phyloP scores from a whole-genome alignment of 2,113 vertebrate genomes.

The Ptilonorhynchus violaceus region DNA sequence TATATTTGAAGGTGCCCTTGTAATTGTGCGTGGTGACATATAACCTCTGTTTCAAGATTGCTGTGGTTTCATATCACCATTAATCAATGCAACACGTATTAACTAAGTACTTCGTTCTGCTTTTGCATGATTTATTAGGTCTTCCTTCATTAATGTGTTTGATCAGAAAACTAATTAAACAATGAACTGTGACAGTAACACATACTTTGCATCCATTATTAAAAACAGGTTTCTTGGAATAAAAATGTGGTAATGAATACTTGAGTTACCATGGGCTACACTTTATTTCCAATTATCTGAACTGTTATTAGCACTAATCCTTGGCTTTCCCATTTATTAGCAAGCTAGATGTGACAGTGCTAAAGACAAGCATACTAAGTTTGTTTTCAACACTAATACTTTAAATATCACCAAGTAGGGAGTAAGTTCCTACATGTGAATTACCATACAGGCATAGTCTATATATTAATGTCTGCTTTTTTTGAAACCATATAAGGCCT shows the following conservation, averaged over 20 bases:
- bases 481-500: not conserved
- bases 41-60: conserved; percentile 13
- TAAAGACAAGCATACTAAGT: not conserved
- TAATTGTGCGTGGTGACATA: not conserved
- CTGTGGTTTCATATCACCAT: conserved; percentile 43
- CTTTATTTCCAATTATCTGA: conserved; percentile 41
- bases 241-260: conserved; percentile 50
- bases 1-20: conserved; percentile 56
- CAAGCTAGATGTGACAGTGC: not conserved
- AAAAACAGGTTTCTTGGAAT: conserved; percentile 61
- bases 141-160: conserved; percentile 73
- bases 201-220: conserved; percentile 67
- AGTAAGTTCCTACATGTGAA: not conserved
- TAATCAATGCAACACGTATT: conserved; percentile 71
- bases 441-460: not conserved
- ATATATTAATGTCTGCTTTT: not conserved
- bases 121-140: conserved; percentile 70
- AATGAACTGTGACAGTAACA: conserved; percentile 59
- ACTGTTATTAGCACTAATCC: conserved; percentile 37
- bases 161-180: conserved; percentile 80
- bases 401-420: not conserved
- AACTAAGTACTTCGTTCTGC: conserved; percentile 67
- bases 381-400: not conserved
- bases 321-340: not conserved
- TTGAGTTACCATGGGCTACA: conserved; percentile 20